Percentiles rank a stretch among this genome's conserved stretches.
phyloP scores from a whole-genome alignment of 2,113 vertebrate genomes.

The Rallus limicola region DNA sequence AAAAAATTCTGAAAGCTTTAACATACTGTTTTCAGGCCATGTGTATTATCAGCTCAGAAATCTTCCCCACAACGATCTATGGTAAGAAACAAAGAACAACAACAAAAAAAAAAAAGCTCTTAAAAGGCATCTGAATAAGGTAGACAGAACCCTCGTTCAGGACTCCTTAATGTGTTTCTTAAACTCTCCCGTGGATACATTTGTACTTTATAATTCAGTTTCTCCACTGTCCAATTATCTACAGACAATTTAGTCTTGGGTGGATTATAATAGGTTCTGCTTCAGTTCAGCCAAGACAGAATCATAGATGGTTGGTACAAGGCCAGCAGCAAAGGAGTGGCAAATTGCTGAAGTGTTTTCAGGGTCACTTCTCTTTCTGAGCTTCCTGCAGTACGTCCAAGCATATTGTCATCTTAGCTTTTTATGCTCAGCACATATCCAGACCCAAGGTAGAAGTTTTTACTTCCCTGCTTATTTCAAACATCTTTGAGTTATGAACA shows the following conservation, averaged over 20 bases:
- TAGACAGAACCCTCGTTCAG: not conserved
- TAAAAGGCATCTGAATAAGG: not conserved
- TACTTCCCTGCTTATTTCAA: not conserved
- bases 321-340: constrained; percentile 15
- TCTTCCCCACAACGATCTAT: not conserved
- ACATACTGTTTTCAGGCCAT: not conserved
- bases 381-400: not conserved
- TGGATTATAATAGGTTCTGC: constrained; percentile 48
- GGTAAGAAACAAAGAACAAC: not conserved
- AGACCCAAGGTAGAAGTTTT: not conserved
- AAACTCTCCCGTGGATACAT: not conserved
- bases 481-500: not conserved
- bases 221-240: constrained; percentile 33
- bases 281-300: constrained; percentile 36
- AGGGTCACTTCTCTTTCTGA: constrained; percentile 11
- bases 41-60: not conserved
- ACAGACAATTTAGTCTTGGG: constrained; percentile 32
- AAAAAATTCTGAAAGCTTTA: not conserved
- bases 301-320: not conserved
- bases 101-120: not conserved
- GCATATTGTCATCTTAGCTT: not conserved
- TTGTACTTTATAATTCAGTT: constrained; percentile 37
- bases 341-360: constrained; percentile 30
- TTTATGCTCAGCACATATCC: not conserved
- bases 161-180: not conserved